Evolutionary conservation across 2,888 invertebrate genomes (phyloP), one percentile per base, ranked within the genome.

Genomic region (Parascotia fuliginaria): DNA sequence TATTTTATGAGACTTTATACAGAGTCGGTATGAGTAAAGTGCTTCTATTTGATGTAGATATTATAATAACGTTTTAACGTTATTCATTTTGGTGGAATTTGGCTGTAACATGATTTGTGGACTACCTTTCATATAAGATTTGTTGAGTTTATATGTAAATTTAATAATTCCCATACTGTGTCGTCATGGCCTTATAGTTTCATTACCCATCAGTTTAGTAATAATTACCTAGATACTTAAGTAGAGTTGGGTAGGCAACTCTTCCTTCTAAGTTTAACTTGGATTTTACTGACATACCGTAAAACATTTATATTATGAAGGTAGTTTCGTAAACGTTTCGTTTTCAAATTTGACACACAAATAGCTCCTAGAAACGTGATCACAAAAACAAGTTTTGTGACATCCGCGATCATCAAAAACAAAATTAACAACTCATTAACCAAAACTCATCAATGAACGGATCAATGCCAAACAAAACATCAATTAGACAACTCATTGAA

Each of bases 401-500:
- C 3, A 27, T 3, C 27, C 4, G 4, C 13, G 31, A 14, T 13
- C 31, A 13, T 31, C 31, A 31, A 31, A 22, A 42, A 31, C 11
- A 15, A 27, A 24, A 50, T 53, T 42, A 56, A 42, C 33, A 51
- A 29, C 52, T 60, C 59, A 65, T 70, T 67, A 73, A 55, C 47
- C 9, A 19, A 32, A 49, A 51, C 47, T 76, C 75, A 72, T 79
- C 77, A 77, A 79, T 72, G 68, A 59, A 51, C 60, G 58, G 50
- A 70, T 71, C 70, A 57, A 68, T 70, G 81, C 84, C 84, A 83
- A 83, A 81, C 74, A 78, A 83, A 84, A 83, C 79, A 79, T 76
- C 75, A 83, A 83, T 87, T 85, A 85, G 79, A 71, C 58, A 71
- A 65, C 79, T 80, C 81, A 85, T 83, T 86, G 86, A 87, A 83